Evolutionary conservation across 2,888 invertebrate species (phyloP).

Genomic region (Acrocera orbiculus): DNA sequence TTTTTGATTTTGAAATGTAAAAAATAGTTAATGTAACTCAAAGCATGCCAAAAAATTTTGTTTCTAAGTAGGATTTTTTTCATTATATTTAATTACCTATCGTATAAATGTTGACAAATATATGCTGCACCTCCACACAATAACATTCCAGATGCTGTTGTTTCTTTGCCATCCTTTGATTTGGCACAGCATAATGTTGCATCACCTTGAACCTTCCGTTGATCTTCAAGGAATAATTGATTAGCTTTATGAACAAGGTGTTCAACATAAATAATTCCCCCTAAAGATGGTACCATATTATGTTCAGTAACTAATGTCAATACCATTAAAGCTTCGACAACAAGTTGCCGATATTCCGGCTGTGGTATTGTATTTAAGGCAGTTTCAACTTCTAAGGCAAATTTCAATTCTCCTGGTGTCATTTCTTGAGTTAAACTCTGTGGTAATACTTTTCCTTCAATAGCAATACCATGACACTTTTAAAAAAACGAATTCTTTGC

Average conservation of each 20-base stretch:
- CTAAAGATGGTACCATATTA: conserved; percentile 57
- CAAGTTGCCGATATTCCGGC: conserved; percentile 91
- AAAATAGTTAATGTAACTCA: too few relatives aligned
- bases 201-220: conserved; percentile 79
- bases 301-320: conserved; percentile 79
- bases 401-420: conserved; percentile 96
- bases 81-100: conserved; percentile 33
- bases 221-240: conserved; percentile 86
- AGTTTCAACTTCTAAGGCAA: conserved; percentile 92
- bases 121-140: conserved; percentile 86
- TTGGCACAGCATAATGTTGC: conserved; percentile 88
- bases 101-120: conserved; percentile 93
- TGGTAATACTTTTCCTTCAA: conserved; percentile 77
- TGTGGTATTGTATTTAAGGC: conserved; percentile 94
- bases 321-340: conserved; percentile 95
- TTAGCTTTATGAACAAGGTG: conserved; percentile 88
- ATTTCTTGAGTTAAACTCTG: conserved; percentile 95
- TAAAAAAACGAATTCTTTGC: neutral
- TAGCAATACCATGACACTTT: conserved; percentile 84
- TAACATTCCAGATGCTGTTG: conserved; percentile 44
- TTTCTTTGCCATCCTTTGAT: conserved; percentile 41
- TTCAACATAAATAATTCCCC: conserved; percentile 74
- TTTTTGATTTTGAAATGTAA: too few relatives aligned
- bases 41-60: too few relatives aligned
- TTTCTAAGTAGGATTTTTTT: too few relatives aligned